A percentile compares a stretch with the other conserved stretches of the same genome.
Conservation (phyloP, 2,113 vertebrate genomes). For the Notarius quadriscutis region DNA sequence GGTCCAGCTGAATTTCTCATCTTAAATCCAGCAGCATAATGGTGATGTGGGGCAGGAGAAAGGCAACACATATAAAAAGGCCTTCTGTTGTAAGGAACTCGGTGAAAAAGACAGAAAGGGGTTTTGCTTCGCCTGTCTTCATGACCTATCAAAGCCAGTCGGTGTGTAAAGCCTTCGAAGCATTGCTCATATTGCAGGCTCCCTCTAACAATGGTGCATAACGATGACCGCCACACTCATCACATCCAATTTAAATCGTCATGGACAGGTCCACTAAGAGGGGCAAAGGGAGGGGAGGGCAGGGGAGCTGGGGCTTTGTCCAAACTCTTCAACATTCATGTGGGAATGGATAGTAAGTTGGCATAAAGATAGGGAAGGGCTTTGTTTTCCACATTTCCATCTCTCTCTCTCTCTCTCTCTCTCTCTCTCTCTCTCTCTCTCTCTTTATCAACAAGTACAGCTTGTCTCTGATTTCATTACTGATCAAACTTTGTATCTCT, state of each 20-base stretch:
- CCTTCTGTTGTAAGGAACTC: slow-evolving; percentile 57
- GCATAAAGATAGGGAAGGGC: neutral
- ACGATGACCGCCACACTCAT: slow-evolving; percentile 92
- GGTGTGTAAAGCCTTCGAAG: slow-evolving; percentile 74
- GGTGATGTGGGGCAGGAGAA: slow-evolving; percentile 22
- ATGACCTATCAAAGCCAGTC: slow-evolving; percentile 97
- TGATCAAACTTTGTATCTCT: neutral
- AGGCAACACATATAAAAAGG: slow-evolving; percentile 38
- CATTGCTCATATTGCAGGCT: slow-evolving; percentile 67
- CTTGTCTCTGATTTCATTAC: neutral
- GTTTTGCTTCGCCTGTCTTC: slow-evolving; percentile 79
- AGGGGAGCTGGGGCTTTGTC: slow-evolving; percentile 44
- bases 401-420: neutral
- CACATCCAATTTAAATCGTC: slow-evolving; percentile 97
- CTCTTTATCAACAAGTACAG: neutral
- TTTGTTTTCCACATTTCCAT: slow-evolving; percentile 16
- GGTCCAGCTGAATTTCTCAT: slow-evolving; percentile 30
- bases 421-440: neutral
- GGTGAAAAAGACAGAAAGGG: slow-evolving; percentile 64
- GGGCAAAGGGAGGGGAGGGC: slow-evolving; percentile 29
- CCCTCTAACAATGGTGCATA: slow-evolving; percentile 82
- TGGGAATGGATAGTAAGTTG: slow-evolving; percentile 35
- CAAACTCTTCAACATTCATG: slow-evolving; percentile 38
- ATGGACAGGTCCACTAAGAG: slow-evolving; percentile 57
- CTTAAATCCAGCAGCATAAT: slow-evolving; percentile 21